Evolutionary conservation across 2,797 vertebrate genomes (phyloP).

Genomic region (Acridotheres tristis): DNA sequence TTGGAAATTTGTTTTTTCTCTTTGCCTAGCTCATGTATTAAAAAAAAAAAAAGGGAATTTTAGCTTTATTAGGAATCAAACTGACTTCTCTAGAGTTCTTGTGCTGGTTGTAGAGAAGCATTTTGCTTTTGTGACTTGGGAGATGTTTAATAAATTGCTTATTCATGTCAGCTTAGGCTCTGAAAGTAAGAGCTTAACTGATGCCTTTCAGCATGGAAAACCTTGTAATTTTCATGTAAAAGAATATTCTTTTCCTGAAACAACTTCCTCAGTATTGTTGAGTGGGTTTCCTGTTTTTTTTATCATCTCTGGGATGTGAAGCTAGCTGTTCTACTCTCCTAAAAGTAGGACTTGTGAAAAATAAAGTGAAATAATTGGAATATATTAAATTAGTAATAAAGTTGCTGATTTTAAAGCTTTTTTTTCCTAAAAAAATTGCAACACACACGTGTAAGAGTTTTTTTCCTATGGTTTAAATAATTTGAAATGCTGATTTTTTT

Average conservation of each 20-base stretch:
- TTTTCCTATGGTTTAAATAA: neutral
- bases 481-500: neutral
- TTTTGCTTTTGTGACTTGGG: neutral
- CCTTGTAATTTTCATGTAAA: neutral
- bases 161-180: neutral
- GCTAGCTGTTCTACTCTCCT: neutral
- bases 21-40: neutral
- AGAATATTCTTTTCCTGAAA: neutral
- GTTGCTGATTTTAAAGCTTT: neutral
- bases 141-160: neutral
- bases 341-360: neutral
- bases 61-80: neutral
- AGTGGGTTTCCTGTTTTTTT: neutral
- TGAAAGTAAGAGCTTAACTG: neutral
- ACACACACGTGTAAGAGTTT: fast-evolving
- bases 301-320: neutral
- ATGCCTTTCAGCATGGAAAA: neutral
- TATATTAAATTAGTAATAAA: neutral
- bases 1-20: fast-evolving
- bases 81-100: neutral
- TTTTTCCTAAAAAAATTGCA: neutral
- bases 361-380: neutral
- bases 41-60: neutral
- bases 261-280: neutral
- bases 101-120: neutral